Evolutionary conservation across 1,140 invertebrate species (phyloP), one percentile per base, ranked within the genome.

Genomic region (Octopus sinensis): DNA sequence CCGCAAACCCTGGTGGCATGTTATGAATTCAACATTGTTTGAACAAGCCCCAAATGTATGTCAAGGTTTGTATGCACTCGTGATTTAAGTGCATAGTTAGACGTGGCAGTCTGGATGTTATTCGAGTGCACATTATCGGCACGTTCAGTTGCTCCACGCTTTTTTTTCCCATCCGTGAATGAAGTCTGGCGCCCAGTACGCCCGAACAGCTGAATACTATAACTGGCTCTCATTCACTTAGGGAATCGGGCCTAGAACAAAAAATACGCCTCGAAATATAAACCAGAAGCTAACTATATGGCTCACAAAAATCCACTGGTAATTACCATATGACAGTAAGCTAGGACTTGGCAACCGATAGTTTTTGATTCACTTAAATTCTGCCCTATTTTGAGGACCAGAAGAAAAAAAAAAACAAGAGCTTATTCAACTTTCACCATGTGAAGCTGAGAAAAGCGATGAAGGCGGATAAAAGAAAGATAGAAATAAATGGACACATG

Each of bases 81-180:
- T 73, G 13, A 73, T 73, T 73, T 73, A 73, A 73, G 68, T 73
- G 68, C 68, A 73, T 17, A 62, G 68, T 73, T 73, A n/a, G 13
- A 73, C 5, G 5, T 73, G 68, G 30, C 17, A 73, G 68, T n/a
- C 17, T 73, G 13, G 30, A 73, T 73, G 68, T 73, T 73, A 73
- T 73, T 73, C 17, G 13, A 23, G 17, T 73, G 68, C 30, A 73
- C 13, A 73, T n/a, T 73, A 73, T 73, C 13, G 68, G 68, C 68
- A 73, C 68, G 7, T 13, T 73, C 7, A 73, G 17, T 73, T 73
- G 6, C 68, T 73, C 13, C 13, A n/a, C 68, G 6, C 68, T 6
- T 17, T 73, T 73, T 23, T 73, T 17, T 73, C 13, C 56, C 13
- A 9, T 17, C 68, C 68, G 9, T 17, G 68, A 73, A 73, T 73